Conservation (phyloP, 2,888 invertebrate species). For the Keiferia lycopersicella region DNA sequence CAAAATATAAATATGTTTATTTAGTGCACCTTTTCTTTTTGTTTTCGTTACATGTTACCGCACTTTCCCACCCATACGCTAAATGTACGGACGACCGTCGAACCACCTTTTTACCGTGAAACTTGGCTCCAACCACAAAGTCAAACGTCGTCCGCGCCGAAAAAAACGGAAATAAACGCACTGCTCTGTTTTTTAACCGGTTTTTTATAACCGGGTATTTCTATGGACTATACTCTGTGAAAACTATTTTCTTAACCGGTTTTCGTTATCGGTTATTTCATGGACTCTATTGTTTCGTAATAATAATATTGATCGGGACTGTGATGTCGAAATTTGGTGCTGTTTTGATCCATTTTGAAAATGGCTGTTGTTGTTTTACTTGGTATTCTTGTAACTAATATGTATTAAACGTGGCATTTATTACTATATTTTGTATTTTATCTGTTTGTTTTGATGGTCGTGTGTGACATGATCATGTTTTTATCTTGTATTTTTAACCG, state of each 20-base stretch:
- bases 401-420: conserved; percentile 74
- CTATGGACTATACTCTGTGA: conserved; percentile 45
- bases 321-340: conserved; percentile 59
- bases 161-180: conserved; percentile 77
- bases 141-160: conserved; percentile 79
- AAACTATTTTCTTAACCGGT: not conserved
- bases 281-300: conserved; percentile 44
- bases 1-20: conserved; percentile 65
- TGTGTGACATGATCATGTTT: conserved; percentile 51
- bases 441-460: conserved; percentile 34
- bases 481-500: conserved; percentile 38
- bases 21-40: conserved; percentile 80
- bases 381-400: conserved; percentile 53
- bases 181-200: conserved; percentile 15
- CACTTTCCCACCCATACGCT: conserved; percentile 76
- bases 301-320: conserved; percentile 56
- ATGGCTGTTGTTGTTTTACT: conserved; percentile 36
- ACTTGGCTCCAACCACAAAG: conserved; percentile 75
- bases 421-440: conserved; percentile 37
- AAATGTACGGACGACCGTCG: conserved; percentile 37
- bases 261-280: conserved; percentile 30
- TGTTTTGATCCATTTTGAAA: conserved; percentile 26
- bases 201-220: not conserved
- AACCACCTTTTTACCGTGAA: conserved; percentile 60
- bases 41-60: conserved; percentile 80